Conservation (phyloP, 2,797 vertebrate species). For the Chelmon rostratus region DNA sequence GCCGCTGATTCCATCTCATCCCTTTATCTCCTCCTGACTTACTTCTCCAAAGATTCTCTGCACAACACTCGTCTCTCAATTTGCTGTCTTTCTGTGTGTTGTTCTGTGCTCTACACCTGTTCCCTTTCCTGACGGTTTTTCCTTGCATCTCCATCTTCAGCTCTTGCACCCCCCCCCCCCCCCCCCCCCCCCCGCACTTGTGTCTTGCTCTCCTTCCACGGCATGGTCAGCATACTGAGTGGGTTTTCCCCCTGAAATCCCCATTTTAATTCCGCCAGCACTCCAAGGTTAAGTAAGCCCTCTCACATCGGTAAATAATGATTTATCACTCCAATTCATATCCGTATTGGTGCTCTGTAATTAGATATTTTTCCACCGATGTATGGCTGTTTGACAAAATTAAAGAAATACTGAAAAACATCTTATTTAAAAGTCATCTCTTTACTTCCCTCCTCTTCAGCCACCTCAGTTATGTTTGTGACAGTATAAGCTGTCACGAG, state of each 20-base stretch:
- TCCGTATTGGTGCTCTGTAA: conserved; percentile 63
- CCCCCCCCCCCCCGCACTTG: conserved; percentile 34
- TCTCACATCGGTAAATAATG: conserved; percentile 80
- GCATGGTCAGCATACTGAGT: conserved; percentile 82
- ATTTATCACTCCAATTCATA: conserved; percentile 77
- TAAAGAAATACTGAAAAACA: conserved; percentile 22
- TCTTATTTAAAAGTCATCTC: conserved; percentile 26
- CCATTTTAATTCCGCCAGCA: conserved; percentile 80
- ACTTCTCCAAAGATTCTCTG: conserved; percentile 39
- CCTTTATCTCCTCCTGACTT: conserved; percentile 46
- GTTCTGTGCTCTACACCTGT: conserved; percentile 64
- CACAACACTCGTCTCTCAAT: conserved; percentile 46
- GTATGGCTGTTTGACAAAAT: conserved; percentile 41
- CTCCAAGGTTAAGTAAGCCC: conserved; percentile 83
- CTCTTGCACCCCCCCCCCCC: conserved; percentile 34
- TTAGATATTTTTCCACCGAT: conserved; percentile 58
- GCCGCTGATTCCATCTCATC: conserved; percentile 53
- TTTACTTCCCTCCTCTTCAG: not conserved
- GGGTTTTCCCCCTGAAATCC: conserved; percentile 71
- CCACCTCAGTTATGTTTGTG: not conserved
- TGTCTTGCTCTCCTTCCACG: conserved; percentile 64
- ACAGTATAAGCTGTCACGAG: conserved; percentile 5
- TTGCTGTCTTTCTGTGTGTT: conserved; percentile 42
- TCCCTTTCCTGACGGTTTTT: conserved; percentile 55
- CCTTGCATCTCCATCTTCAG: conserved; percentile 68